Conservation (phyloP, 2,888 invertebrate genomes). For the Ypsolopha sequella region DNA sequence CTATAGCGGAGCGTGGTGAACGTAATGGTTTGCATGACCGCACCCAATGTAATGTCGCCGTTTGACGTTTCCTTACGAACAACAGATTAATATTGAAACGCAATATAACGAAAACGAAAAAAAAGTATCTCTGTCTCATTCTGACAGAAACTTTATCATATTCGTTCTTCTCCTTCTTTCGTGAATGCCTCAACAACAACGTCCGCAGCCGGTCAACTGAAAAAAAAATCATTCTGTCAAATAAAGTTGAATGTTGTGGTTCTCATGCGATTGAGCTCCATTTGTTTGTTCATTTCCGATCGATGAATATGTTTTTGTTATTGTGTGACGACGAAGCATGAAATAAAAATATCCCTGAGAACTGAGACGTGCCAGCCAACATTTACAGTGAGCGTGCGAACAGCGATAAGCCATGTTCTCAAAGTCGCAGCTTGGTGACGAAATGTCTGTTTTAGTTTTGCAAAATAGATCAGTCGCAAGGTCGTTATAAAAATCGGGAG, state of each 20-base stretch:
- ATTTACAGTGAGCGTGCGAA: slow-evolving; percentile 4
- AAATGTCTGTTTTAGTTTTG: slow-evolving; percentile 27
- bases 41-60: no score
- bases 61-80: no score
- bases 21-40: no score
- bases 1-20: no score
- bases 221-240: slow-evolving; percentile 31
- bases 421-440: slow-evolving; percentile 16
- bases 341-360: slow-evolving; percentile 17
- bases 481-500: slow-evolving; percentile 20
- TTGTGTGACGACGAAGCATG: slow-evolving; percentile 25
- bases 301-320: slow-evolving; percentile 62
- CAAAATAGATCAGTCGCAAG: slow-evolving; percentile 33
- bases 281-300: slow-evolving; percentile 29
- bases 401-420: slow-evolving; percentile 12
- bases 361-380: no score
- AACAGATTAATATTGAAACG: neutral
- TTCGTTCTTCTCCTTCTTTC: no score
- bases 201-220: no score
- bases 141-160: no score
- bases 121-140: no score
- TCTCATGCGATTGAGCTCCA: slow-evolving; percentile 23
- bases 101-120: no score
- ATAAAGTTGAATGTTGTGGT: slow-evolving; percentile 19
- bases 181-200: no score